These are phyloP conservation scores for Acrocyrtus sp. DNA, from an alignment of 2,888 invertebrate species.

Conservation along the genomic window DNA sequence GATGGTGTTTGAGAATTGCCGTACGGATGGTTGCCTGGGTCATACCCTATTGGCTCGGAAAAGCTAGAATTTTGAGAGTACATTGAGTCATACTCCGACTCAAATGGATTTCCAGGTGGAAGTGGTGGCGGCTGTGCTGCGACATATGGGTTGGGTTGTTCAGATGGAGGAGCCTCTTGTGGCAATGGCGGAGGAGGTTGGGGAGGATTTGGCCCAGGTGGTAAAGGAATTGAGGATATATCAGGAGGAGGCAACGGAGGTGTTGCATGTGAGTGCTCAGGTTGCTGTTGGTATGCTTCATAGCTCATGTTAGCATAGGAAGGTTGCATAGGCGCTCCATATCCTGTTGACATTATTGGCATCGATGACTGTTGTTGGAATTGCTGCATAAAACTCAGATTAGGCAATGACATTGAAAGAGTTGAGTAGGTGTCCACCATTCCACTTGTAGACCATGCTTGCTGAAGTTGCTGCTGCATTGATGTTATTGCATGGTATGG, in stretches of 20 bases:
- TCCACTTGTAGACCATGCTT: conserved; percentile 44
- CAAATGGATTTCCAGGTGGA: conserved; percentile 34
- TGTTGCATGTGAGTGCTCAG: conserved; percentile 34
- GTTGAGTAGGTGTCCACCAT: conserved; percentile 36
- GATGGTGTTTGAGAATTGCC: conserved; percentile 25
- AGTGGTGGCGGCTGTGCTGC: conserved; percentile 30
- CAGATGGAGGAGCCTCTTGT: conserved; percentile 26
- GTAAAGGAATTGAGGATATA: conserved; percentile 55
- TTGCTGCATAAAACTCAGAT: conserved; percentile 33
- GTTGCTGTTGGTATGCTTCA: conserved; percentile 41
- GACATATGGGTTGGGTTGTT: conserved; percentile 17
- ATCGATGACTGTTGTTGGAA: conserved; percentile 38
- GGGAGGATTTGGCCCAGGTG: conserved; percentile 46
- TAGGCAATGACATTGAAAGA: conserved; percentile 38
- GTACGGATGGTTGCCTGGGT: conserved; percentile 18
- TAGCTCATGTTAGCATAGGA: conserved; percentile 31
- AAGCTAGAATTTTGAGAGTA: conserved; percentile 36
- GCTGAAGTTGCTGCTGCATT: conserved; percentile 40
- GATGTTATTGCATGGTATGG: conserved; percentile 29
- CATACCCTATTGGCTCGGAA: conserved; percentile 31
- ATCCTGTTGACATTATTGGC: conserved; percentile 41
- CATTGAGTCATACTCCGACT: conserved; percentile 20
- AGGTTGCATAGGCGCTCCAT: conserved; percentile 28
- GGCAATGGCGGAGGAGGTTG: conserved; percentile 43
- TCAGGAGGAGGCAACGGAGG: conserved; percentile 43